Evolutionary conservation across 2,113 vertebrate species (phyloP), one percentile per base, ranked within the genome.

Genomic region (Stigmatopora argus): DNA sequence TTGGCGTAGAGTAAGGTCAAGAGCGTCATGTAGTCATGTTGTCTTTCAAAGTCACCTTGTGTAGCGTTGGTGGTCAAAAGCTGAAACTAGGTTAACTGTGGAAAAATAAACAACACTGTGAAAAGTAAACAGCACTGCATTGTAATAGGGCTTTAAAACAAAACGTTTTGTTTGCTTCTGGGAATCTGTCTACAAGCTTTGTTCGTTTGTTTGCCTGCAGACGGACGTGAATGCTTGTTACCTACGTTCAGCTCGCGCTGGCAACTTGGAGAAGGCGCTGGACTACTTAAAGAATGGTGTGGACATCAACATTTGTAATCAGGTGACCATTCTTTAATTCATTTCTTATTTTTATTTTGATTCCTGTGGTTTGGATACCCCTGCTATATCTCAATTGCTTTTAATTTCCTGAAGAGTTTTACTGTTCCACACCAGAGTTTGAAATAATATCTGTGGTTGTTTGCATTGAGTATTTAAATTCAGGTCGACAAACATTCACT

Each of bases 241-340:
- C 75, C 86, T 99, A 73, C 91, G 97, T 85, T 94, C 97, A 70
- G 96, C 97, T 77, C 91, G 97, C 67, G 94, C 97, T 5, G 97
- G 97, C 66, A 97, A 99, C 81, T 82, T 99, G 2, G 96, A 98
- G 87, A 99, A 99, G 80, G 96, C 95, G 69, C 92, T 99, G 1
- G 97, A 99, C 84, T 99, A 97, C 85, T 90, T 99, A 81, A 97
- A 98, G 90, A 94, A 91, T 83, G 97, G 97, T 73, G 95, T 98
- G 38, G 97, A 99, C 85, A 96, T 99, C 89, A 99, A 99, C 70
- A 96, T 98, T 83, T 98, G 95, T 88, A 99, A 98, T 83, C 97
- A 98, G 94, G 97, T 98, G 67, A 74, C 19, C 10, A 8, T 59
- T 58, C 68, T 14, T 26, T 41, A 1, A 8, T 41, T 41, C 9